phyloP scores from a whole-genome alignment of 2,888 invertebrate genomes.

The Drosophila colorata region DNA sequence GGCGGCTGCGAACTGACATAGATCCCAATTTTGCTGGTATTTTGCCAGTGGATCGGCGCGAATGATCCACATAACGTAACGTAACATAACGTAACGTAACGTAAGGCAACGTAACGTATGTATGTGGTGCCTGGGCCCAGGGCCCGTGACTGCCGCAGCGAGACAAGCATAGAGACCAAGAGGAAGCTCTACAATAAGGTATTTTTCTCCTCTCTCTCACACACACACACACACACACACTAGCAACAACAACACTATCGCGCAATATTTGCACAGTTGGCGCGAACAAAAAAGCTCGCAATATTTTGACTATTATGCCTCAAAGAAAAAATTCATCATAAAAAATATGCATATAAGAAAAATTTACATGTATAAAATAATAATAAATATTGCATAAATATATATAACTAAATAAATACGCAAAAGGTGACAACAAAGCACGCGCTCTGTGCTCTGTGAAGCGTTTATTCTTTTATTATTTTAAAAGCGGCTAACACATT shows the following conservation, averaged over 20 bases:
- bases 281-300: slow-evolving; percentile 45
- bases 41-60: slow-evolving; percentile 51
- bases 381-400: slow-evolving; percentile 66
- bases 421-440: slow-evolving; percentile 62
- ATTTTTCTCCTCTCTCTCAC: background rate
- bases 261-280: slow-evolving; percentile 74
- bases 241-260: slow-evolving; percentile 13
- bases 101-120: background rate
- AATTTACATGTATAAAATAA: slow-evolving; percentile 35
- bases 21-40: slow-evolving; percentile 40
- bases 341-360: slow-evolving; percentile 38
- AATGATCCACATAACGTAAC: slow-evolving; percentile 25
- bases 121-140: slow-evolving; percentile 29
- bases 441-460: slow-evolving; percentile 44
- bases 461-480: slow-evolving; percentile 59
- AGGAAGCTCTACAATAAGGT: background rate
- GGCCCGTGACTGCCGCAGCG: slow-evolving; percentile 13
- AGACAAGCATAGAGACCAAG: background rate
- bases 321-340: slow-evolving; percentile 24
- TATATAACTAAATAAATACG: slow-evolving; percentile 36
- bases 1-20: slow-evolving; percentile 34
- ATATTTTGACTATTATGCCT: slow-evolving; percentile 43
- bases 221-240: slow-evolving; percentile 11
- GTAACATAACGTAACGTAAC: background rate
- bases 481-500: slow-evolving; percentile 38